Evolutionary conservation across 2,113 vertebrate species (phyloP), one percentile per base, ranked within the genome.

Genomic region (Eclectus roratus): DNA sequence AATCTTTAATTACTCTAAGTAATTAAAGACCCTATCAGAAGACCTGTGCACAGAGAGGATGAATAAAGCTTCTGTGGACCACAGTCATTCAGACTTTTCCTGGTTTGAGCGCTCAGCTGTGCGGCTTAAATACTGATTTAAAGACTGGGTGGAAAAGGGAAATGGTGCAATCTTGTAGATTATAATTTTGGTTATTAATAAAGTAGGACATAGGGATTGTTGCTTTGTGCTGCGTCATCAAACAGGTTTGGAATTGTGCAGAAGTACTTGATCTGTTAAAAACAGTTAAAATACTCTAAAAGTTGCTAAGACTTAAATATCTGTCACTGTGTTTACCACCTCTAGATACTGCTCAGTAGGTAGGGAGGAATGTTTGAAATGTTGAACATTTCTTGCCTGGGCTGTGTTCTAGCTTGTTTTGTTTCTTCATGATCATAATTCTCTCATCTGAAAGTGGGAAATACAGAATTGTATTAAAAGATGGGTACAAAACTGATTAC

Each of bases 291-390:
- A 13, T n/a, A 24, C 86, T 46, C 52, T 9, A 11, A 35, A 83
- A 46, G 61, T 63, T 80, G 28, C 16, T 80, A 41, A 85, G 65
- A 23, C 43, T 80, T 63, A 9, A 44, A 87, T 71, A 49, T 41
- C 5, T 3, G 31, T 49, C 9, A 21, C 14, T 72, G 18, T 76
- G 33, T 58, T 58, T n/a, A 35, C 56, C 56, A 24, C 21, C 13
- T 58, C 33, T 35, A 58, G 21, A 24, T 58, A 16, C 13, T 58
- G 56, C 56, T 58, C 13, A 58, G 56, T 31, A 31, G 52, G 79
- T 85, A 85, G 71, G 44, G 82, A 94, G 58, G 85, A 93, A 72
- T 79, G 79, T 43, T 82, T 68, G 85, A 82, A 91, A 76, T 71
- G 37, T 69, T 68, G 68, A 52, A 23, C 37, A 21, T 80, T 80